These are phyloP conservation scores for Electrophaes corylata DNA, from an alignment of 2,888 invertebrate genomes.

Conservation along the genomic window DNA sequence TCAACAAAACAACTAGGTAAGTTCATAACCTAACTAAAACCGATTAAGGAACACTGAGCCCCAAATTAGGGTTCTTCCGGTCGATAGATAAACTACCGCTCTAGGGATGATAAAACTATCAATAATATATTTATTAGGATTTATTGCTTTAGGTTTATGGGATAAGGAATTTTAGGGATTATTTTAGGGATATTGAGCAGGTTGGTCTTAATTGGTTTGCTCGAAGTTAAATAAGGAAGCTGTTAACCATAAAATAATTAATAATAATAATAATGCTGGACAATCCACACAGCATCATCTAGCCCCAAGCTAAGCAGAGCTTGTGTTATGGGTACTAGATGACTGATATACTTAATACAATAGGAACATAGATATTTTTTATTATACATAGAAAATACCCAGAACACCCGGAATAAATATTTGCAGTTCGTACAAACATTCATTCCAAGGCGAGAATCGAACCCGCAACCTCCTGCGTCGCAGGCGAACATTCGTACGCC, in stretches of 20 bases:
- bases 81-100: conserved; percentile 32
- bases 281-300: too few species aligned
- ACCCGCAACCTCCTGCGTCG: too few species aligned
- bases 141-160: conserved; percentile 24
- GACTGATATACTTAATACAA: too few species aligned
- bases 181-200: conserved; percentile 1
- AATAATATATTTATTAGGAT: conserved; percentile 39
- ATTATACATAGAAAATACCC: too few species aligned
- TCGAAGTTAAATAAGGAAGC: conserved; percentile 2
- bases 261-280: too few species aligned
- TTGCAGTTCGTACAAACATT: too few species aligned
- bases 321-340: too few species aligned
- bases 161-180: conserved; percentile 17
- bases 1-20: not conserved
- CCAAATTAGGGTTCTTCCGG: conserved; percentile 42
- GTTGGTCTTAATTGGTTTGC: conserved; percentile 8
- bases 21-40: conserved; percentile 27
- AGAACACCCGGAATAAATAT: too few species aligned
- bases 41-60: conserved; percentile 34
- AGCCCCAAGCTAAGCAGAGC: too few species aligned
- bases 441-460: too few species aligned
- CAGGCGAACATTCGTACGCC: too few species aligned
- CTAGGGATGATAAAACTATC: conserved; percentile 37
- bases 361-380: too few species aligned
- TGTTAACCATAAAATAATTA: not conserved